Percentiles rank a stretch among this genome's conserved stretches.
phyloP scores from a whole-genome alignment of 2,113 vertebrate genomes.

The Macroglossus sobrinus region DNA sequence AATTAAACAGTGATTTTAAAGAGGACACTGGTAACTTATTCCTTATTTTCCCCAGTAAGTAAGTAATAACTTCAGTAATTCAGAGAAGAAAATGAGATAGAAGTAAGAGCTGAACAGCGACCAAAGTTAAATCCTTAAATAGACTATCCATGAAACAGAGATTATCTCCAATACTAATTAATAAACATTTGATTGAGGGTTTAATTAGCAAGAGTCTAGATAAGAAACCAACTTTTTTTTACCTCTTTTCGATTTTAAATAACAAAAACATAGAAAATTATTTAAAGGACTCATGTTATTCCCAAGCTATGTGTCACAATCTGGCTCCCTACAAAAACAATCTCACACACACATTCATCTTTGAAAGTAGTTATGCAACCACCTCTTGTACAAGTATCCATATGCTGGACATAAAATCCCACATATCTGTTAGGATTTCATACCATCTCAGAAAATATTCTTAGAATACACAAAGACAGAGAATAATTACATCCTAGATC shows the following conservation, averaged over 20 bases:
- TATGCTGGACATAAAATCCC: background rate
- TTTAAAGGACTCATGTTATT: conserved; percentile 21
- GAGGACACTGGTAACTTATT: background rate
- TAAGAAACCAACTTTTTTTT: background rate
- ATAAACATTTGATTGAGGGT: background rate
- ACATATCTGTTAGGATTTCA: conserved; percentile 15
- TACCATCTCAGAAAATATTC: background rate
- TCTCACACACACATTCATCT: background rate
- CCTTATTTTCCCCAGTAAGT: background rate
- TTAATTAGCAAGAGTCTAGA: background rate
- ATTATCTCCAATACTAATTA: background rate
- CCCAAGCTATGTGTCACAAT: conserved; percentile 9
- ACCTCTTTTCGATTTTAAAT: conserved; percentile 7
- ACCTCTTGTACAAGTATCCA: background rate
- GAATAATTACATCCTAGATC: background rate
- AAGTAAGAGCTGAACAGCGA: background rate
- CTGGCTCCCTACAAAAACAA: background rate
- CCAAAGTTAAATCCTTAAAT: background rate
- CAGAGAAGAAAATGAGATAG: background rate
- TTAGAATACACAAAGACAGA: background rate
- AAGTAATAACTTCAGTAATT: background rate
- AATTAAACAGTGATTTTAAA: background rate
- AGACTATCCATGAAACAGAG: background rate
- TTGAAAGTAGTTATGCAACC: background rate
- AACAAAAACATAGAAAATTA: background rate